Base-by-base conservation (phyloP, 2,888 invertebrate species). In the Dusona sp. region DNA sequence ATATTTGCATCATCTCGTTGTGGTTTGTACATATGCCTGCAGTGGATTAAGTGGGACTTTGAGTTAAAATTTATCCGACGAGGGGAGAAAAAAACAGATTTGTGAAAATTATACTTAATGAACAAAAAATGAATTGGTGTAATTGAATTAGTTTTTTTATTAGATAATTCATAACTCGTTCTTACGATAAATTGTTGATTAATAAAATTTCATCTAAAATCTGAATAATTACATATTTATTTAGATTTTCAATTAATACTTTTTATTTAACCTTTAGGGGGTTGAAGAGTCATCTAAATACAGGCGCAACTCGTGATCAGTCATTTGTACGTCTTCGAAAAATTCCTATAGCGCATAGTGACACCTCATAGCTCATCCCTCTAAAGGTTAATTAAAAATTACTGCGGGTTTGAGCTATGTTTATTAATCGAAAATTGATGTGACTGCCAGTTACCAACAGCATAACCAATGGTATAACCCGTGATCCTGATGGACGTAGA, bases 1-100 rank as follows among this genome's bases (percentile, higher is more conserved):
- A 84, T 74, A 51, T 78, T 84, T 72, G 79, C 79, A 29, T 65
- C 57, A 79, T 68, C 45, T 68, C 54, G 67, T 38, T 73, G 25
- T 78, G 65, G 11, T 38, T 72, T 57, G n/a, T 73, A n/a, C 51
- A 22, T 67, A 42, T 42, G 38, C 13, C 64, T 25, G 25, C 16
- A 1, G 25, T 57, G 25, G 42, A 61, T 79, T 45, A 48, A 68
- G 42, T 77, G 33, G 36, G 22, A 25, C 36, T 54, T 78, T 54
- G 19, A 8, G 38, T 22, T 9, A 54, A 61, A 29, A 19, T 68
- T 57, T 29, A 79, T 45, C 42, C 45, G n/a, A 65, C 48, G 33
- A 54, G 48, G 65, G 29, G 25, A 45, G 25, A 45, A 75, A 64
- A 74, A 77, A 70, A 77, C 25, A 48, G 22, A 54, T 54, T n/a